These are phyloP conservation scores for Drosophila lacteicornis DNA, from an alignment of 1,140 invertebrate genomes.

Conservation along the genomic window DNA sequence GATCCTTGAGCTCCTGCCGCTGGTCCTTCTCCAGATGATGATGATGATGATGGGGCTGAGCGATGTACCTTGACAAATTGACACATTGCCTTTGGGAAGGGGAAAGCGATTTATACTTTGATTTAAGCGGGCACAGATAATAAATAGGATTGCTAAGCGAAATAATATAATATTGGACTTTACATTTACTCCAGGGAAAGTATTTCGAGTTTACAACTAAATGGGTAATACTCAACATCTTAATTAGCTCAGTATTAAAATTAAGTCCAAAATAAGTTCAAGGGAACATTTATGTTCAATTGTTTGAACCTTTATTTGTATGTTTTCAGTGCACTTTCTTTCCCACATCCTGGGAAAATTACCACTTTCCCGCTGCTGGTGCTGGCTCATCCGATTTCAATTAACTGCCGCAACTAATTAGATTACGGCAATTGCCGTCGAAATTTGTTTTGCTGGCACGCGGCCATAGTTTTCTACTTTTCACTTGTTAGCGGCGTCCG, in stretches of 20 bases:
- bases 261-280: neutral
- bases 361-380: neutral
- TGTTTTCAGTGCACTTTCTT: neutral
- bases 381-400: slow-evolving; percentile 71
- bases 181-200: too few relatives aligned
- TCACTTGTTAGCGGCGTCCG: slow-evolving; percentile 55
- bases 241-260: too few relatives aligned
- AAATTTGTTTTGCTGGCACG: slow-evolving; percentile 62
- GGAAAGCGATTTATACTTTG: slow-evolving; percentile 49
- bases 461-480: slow-evolving; percentile 62
- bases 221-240: too few relatives aligned
- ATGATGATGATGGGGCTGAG: slow-evolving; percentile 53
- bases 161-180: too few relatives aligned
- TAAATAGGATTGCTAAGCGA: neutral
- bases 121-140: slow-evolving; percentile 48
- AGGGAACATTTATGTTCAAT: neutral
- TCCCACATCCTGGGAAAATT: slow-evolving; percentile 15
- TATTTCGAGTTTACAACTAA: too few relatives aligned
- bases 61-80: slow-evolving; percentile 83
- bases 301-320: neutral
- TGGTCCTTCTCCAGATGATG: slow-evolving; percentile 34
- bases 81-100: slow-evolving; percentile 70
- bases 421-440: slow-evolving; percentile 69
- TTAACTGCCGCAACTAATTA: slow-evolving; percentile 77
- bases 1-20: slow-evolving; percentile 39